Base-by-base conservation (phyloP, 2,888 invertebrate genomes). In the Pilophorus perplexus region DNA sequence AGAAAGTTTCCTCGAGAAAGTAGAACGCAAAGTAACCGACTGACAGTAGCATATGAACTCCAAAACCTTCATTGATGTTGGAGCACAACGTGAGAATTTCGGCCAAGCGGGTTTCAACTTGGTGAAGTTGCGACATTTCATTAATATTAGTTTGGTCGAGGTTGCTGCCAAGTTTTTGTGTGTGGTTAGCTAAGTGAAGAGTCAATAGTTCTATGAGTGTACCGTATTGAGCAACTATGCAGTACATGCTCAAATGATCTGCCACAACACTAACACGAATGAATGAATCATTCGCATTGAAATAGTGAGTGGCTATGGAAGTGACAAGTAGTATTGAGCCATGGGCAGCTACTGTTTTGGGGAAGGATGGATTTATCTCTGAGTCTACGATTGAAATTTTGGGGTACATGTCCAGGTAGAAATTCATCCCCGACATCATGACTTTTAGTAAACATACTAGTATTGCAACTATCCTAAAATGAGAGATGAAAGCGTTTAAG, bases 21-120 rank as follows among this genome's bases (percentile, higher is more conserved):
- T 55, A n/a, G 22, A 55, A 55, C 2, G 38, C 33, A 22, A 55
- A 55, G 38, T 37, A 55, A 18, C 16, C 12, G 10, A 55, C 38
- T 12, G 38, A 38, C 14, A 55, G 8, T 12, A 55, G 22, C 18
- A 55, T 37, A 5, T 55, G 55, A 2, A 38, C 8, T 6, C 38
- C 55, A 22, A 55, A 33, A 12, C 20, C 12, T n/a, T 37, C 38
- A 12, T 55, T 23, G 3, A 55, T 27, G 12, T 55, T 55, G 5
- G 22, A 18, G 10, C 37, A 55, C 5, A 55, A 12, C 22, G 16
- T 33, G 5, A 37, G n/a, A 38, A 55, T 55, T 14, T 55, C 38
- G 2, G 55, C 14, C 12, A 37, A 18, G 8, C 38, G 37, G 22
- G 18, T n/a, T 12, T 55, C 55, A 10, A 55, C 20, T 55, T 55